phyloP scores from a whole-genome alignment of 2,888 invertebrate genomes.

The Balanococcus diminutus region DNA sequence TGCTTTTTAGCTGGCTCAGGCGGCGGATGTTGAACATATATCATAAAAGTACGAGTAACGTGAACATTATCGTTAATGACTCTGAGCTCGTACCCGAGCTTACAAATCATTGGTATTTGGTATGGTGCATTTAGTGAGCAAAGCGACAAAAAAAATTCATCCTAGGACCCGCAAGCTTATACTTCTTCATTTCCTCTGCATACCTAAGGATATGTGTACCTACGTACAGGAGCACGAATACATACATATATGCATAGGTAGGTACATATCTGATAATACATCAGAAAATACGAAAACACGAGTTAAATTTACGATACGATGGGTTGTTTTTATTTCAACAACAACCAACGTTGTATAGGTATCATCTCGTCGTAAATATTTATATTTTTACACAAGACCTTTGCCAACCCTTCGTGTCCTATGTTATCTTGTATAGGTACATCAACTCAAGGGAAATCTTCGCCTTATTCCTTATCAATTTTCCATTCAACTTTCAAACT shows the following conservation, averaged over 20 bases:
- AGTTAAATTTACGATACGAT: neutral
- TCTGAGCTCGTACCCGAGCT: neutral
- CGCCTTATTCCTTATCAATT: neutral
- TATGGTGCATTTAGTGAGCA: neutral
- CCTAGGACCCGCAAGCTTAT: neutral
- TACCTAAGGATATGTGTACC: no score
- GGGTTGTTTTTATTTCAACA: slow-evolving; percentile 8
- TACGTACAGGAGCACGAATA: no score
- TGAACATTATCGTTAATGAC: slow-evolving; percentile 30
- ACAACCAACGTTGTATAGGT: neutral
- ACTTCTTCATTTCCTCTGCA: neutral
- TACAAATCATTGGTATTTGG: slow-evolving; percentile 4
- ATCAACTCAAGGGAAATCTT: neutral
- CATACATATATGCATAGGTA: no score
- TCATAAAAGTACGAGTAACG: slow-evolving; percentile 30
- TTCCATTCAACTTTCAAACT: neutral
- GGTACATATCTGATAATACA: neutral
- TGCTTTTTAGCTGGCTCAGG: slow-evolving; percentile 32
- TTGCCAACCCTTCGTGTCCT: neutral
- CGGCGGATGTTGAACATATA: slow-evolving; percentile 40
- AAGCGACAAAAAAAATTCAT: neutral
- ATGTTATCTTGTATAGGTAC: no score
- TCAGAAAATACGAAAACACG: neutral
- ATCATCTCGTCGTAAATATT: neutral
- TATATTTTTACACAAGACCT: neutral